Conservation (phyloP, 2,888 invertebrate species). For the Eupithecia subfuscata region DNA sequence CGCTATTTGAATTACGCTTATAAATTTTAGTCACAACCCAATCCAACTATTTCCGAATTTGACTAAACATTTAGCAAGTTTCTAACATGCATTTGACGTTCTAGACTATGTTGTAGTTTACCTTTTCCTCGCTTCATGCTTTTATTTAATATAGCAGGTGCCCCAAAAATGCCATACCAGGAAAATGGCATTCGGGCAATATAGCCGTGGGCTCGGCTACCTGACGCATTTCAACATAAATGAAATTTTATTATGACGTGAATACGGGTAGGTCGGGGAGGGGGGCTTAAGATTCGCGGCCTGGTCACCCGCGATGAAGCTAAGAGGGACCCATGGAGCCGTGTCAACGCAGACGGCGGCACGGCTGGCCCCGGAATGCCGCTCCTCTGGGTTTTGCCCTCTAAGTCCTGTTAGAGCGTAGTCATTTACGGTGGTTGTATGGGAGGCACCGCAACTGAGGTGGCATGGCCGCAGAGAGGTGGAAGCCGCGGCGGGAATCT, state of each 20-base stretch:
- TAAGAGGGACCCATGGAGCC: too few relatives aligned
- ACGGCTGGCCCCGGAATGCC: too few relatives aligned
- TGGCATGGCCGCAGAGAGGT: too few relatives aligned
- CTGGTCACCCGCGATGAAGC: too few relatives aligned
- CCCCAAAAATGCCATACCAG: conserved; percentile 38
- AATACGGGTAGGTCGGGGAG: neutral
- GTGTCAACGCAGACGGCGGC: too few relatives aligned
- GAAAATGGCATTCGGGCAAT: conserved; percentile 49
- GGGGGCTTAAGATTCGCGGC: neutral
- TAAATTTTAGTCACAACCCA: neutral
- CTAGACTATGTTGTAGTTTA: conserved; percentile 26
- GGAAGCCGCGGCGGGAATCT: too few relatives aligned
- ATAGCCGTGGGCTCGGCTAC: conserved; percentile 44
- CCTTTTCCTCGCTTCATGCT: conserved; percentile 41
- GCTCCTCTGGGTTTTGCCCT: too few relatives aligned
- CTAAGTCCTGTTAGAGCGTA: too few relatives aligned
- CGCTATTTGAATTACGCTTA: neutral
- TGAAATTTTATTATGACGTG: conserved; percentile 49
- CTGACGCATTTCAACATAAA: conserved; percentile 49
- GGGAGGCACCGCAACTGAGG: too few relatives aligned
- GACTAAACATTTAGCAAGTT: neutral
- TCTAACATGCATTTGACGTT: conserved; percentile 16
- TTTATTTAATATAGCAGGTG: conserved; percentile 42
- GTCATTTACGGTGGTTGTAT: too few relatives aligned
- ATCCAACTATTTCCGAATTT: neutral